Evolutionary conservation across 2,797 vertebrate species (phyloP).

Genomic region (Acropternis orthonyx): DNA sequence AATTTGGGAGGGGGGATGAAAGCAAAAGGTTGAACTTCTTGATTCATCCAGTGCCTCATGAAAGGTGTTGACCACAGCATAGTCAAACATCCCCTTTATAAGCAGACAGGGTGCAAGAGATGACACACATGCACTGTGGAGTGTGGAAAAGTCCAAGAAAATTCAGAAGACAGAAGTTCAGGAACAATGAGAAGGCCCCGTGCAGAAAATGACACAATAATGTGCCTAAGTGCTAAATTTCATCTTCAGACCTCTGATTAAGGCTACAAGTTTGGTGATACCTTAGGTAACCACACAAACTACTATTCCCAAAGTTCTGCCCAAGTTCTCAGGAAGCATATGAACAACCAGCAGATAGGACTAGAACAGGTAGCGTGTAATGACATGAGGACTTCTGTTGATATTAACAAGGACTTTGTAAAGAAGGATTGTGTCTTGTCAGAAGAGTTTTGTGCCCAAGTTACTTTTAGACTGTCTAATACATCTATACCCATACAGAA

Average conservation of each 20-base stretch:
- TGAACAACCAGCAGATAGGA: not conserved
- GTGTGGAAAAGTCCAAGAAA: not conserved
- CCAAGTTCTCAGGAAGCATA: not conserved
- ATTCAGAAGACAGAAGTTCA: not conserved
- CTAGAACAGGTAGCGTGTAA: not conserved
- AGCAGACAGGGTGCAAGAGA: not conserved
- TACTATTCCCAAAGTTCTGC: not conserved
- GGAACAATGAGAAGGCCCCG: not conserved
- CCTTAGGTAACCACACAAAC: not conserved
- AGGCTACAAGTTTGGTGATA: not conserved
- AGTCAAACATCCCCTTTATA: not conserved
- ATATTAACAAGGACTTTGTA: not conserved
- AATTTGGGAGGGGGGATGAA: not conserved
- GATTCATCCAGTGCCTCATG: not conserved
- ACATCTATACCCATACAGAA: not conserved
- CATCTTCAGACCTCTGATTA: not conserved
- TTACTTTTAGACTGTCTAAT: not conserved
- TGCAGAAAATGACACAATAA: not conserved
- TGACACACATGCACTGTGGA: not conserved
- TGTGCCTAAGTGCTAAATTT: not conserved
- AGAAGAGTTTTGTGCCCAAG: not conserved
- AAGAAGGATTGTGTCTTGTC: not conserved
- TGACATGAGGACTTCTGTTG: not conserved
- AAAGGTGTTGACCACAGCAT: not conserved
- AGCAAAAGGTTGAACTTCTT: not conserved